phyloP scores from a whole-genome alignment of 2,888 invertebrate species.

The Eledone cirrhosa region DNA sequence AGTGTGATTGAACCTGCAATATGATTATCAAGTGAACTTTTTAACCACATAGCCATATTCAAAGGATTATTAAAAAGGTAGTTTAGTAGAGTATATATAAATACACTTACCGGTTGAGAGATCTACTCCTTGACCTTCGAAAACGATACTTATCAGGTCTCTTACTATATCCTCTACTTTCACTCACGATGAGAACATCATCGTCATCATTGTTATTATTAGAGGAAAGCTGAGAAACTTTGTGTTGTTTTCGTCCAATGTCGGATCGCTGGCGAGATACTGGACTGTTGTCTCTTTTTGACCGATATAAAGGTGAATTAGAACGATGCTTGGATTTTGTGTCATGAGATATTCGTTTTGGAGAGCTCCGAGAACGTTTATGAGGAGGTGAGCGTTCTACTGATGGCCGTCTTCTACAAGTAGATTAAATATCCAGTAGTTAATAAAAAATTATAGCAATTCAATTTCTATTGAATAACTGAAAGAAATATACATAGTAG shows the following conservation, averaged over 20 bases:
- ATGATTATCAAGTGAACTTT: too few species aligned
- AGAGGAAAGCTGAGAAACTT: not conserved
- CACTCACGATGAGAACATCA: slow-evolving; percentile 10
- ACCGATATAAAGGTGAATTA: not conserved
- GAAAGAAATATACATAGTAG: too few species aligned
- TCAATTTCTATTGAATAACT: too few species aligned
- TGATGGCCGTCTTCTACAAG: not conserved
- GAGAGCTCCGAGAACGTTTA: not conserved
- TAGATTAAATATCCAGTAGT: too few species aligned
- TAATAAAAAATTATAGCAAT: too few species aligned
- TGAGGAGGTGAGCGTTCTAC: not conserved
- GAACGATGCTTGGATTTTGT: not conserved
- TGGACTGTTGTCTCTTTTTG: not conserved
- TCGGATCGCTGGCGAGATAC: not conserved
- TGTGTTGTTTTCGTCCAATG: not conserved
- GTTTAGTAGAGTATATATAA: not conserved
- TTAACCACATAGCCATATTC: too few species aligned
- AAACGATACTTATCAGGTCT: not conserved
- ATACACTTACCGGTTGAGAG: not conserved
- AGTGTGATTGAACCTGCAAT: too few species aligned
- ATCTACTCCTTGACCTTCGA: slow-evolving; percentile 25
- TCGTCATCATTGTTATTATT: not conserved
- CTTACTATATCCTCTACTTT: not conserved
- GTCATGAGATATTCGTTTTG: not conserved
- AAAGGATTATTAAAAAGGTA: too few species aligned